phyloP scores from a whole-genome alignment of 2,113 vertebrate species.

The rabbit (Oryctolagus cuniculus) region mOryCun1.1 NC_091440.1:115956501-115957000 shows the following conservation, averaged over 20 bases:
- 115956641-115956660: neutral
- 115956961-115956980: neutral
- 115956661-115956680: conserved; percentile 4
- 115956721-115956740: neutral
- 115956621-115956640: neutral
- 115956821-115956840: neutral
- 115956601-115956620: neutral
- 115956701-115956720: neutral
- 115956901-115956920: neutral
- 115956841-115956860: neutral
- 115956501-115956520: too few relatives aligned
- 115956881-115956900: neutral
- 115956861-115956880: neutral
- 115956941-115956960: neutral
- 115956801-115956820: neutral
- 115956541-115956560: too few relatives aligned
- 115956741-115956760: neutral
- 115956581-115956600: neutral
- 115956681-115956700: neutral
- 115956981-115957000: neutral
- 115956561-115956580: neutral
- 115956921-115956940: neutral
- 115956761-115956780: neutral
- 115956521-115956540: too few relatives aligned
- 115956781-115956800: neutral